Percentiles rank a stretch among this genome's conserved stretches.
Evolutionary conservation across 2,888 invertebrate genomes (phyloP).

Genomic region (Mesorhabditis spiculigera): DNA sequence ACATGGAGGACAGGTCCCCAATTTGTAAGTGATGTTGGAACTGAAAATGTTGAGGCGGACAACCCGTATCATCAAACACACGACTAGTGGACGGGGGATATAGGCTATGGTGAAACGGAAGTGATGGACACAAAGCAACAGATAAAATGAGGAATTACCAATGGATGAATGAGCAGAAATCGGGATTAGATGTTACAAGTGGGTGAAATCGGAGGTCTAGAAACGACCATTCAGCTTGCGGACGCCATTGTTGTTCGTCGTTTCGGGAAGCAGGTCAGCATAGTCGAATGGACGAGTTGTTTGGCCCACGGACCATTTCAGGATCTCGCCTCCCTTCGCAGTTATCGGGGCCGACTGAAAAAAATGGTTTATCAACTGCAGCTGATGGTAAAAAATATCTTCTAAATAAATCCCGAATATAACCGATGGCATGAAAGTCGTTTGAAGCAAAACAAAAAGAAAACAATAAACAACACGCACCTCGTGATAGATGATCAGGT

Average conservation of each 20-base stretch:
- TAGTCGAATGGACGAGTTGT: constrained; percentile 57
- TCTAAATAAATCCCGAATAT: too few species aligned
- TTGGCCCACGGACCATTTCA: constrained; percentile 60
- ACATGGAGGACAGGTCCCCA: background rate
- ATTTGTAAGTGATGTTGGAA: constrained; percentile 2
- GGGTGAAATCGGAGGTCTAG: too few species aligned
- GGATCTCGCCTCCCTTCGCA: constrained; percentile 59
- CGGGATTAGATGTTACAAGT: too few species aligned
- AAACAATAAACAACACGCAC: constrained; percentile 45
- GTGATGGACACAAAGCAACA: background rate
- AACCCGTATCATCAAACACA: constrained; percentile 4
- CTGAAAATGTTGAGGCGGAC: background rate
- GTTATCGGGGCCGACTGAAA: constrained; percentile 62
- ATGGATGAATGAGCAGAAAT: too few species aligned
- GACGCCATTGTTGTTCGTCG: background rate
- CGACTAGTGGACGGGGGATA: background rate
- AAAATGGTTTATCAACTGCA: background rate
- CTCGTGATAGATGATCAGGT: constrained; percentile 72
- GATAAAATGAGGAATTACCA: background rate
- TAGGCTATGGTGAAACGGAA: background rate
- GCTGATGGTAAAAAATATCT: background rate
- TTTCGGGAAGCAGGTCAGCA: constrained; percentile 33
- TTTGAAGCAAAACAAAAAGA: background rate
- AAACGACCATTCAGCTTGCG: too few species aligned
- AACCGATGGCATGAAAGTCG: background rate